These are phyloP conservation scores for Conopomorpha cramerella DNA, from an alignment of 1,140 invertebrate genomes.

Conservation along the genomic window DNA sequence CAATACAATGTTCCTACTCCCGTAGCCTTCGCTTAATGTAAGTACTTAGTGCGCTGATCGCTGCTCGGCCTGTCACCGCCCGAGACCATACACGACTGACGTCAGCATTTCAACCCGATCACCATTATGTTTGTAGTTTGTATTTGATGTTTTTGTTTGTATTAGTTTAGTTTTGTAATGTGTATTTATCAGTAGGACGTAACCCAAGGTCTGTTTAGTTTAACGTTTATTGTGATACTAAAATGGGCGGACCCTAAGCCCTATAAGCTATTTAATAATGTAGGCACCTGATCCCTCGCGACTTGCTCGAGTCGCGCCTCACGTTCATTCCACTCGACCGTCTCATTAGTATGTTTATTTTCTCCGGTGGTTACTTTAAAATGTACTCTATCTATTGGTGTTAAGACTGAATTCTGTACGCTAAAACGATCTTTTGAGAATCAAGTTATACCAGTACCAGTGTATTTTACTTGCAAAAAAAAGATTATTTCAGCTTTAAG, in stretches of 20 bases:
- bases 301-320: not conserved
- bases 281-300: too few relatives aligned
- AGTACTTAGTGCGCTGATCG: conserved; percentile 9
- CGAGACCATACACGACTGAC: too few relatives aligned
- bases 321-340: not conserved
- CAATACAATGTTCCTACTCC: not conserved
- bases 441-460: not conserved
- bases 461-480: too few relatives aligned
- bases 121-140: conserved; percentile 19
- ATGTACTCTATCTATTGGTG: too few relatives aligned
- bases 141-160: conserved; percentile 25
- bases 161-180: conserved; percentile 31
- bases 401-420: too few relatives aligned
- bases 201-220: conserved; percentile 40
- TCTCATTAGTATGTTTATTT: not conserved
- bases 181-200: conserved; percentile 34
- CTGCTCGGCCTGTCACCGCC: too few relatives aligned
- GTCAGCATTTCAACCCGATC: too few relatives aligned
- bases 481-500: too few relatives aligned
- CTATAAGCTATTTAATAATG: conserved; percentile 27
- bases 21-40: not conserved
- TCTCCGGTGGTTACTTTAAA: not conserved
- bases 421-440: not conserved
- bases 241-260: conserved; percentile 30
- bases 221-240: conserved; percentile 51